Base-by-base conservation (phyloP, 2,888 invertebrate species). In the Drosophila sordidula region DNA sequence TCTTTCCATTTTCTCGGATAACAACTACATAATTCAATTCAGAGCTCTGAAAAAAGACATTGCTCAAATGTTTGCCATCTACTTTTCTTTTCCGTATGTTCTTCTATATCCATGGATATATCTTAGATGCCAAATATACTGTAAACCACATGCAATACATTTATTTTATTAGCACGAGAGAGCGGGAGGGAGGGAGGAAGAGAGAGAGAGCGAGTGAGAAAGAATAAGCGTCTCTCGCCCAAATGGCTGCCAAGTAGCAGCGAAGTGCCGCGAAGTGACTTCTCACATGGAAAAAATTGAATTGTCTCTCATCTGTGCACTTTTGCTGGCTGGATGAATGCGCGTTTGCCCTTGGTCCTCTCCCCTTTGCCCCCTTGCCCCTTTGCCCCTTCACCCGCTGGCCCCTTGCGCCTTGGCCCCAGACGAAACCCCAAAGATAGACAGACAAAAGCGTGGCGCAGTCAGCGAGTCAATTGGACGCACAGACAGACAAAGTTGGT, bases 201-300 rank as follows among this genome's bases (percentile, higher is more conserved):
- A 9, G 9, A 29, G 9, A 29, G 9, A 9, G 0, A 9, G 9
- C 8, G 29, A 29, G 8, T 8, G 29, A 29, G 8, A 9, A 8
- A 29, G 9, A 9, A 2, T 3, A 3, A 29, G 29, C 36, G 1
- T 11, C 41, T 16, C 41, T 41, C 41, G 29, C 49, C 46, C 73
- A 57, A 74, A 65, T 74, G 56, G 64, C 59, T 61, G 55, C 47
- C 63, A 73, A 75, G 78, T 78, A 78, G 75, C 79, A 69, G 66
- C 56, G 45, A 65, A 71, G 59, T 71, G 70, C 55, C 76, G 76
- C 75, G 71, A 75, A 67, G 67, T 70, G 65, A 61, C 67, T 75
- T 45, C 67, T 68, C 75, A 66, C 68, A 78, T 71, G 78, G 83
- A 34, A 32, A 34, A 80, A 84, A 83, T 78, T 83, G 84, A 81